Base-by-base conservation (phyloP, 2,797 vertebrate species). In the Prunella strophiata region DNA sequence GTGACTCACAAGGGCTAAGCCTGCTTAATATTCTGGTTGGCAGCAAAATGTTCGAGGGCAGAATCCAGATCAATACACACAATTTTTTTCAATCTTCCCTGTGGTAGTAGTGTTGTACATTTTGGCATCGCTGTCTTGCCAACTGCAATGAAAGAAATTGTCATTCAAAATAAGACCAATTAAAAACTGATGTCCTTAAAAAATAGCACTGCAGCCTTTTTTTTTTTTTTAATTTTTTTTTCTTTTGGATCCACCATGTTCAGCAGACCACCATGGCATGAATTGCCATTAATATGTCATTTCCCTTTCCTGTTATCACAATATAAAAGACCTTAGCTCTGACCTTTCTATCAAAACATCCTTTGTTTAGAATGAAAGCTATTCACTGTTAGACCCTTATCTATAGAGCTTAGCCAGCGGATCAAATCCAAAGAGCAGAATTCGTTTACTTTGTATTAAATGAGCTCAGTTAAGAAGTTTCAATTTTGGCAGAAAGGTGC, bases 311-410 rank as follows among this genome's bases (percentile, higher is more conserved):
- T 98, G 98, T 98, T 98, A 98, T 98, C 98, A 97, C 97, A 98
- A 98, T 98, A 97, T 98, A 98, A 98, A 97, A 95, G 98, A 98
- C 98, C 98, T 96, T 94, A 94, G 92, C 91, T 94, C 94, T 98
- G 98, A 98, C 97, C 98, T 98, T 98, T 97, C 97, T 98, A 98
- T 99, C 98, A 98, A 98, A 98, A 98, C 98, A 98, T 98, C 97
- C 98, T 98, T 98, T 98, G 98, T 98, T 98, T 98, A 97, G 96
- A 97, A 97, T 98, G 96, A 97, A 98, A 97, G 96, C 97, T 95
- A 97, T 97, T 98, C 97, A 97, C 96, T 96, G 98, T 96, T 97
- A 88, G 91, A 96, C 96, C 95, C 97, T 98, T 98, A 98, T 98
- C 98, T 98, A 98, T 97, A 96, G 97, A 97, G 97, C 97, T 97